Percentiles rank a stretch among this genome's conserved stretches.
These are phyloP conservation scores for Syngnathus typhle DNA, from an alignment of 2,113 vertebrate species.

Conservation along the genomic window DNA sequence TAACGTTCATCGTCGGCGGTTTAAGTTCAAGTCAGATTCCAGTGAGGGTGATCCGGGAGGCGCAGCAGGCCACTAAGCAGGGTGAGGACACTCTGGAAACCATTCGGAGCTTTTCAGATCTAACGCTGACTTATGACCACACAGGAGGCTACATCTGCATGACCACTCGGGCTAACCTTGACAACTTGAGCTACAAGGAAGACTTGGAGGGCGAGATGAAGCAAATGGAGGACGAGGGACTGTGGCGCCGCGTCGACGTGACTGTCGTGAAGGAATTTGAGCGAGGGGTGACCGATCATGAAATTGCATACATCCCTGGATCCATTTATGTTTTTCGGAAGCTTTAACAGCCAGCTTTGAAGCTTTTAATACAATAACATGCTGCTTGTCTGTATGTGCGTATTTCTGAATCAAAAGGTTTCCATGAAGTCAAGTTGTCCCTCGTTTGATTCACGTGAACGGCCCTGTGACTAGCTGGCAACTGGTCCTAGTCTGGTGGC, in stretches of 20 bases:
- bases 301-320: slow-evolving; percentile 77
- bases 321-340: slow-evolving; percentile 78
- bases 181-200: slow-evolving; percentile 74
- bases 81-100: slow-evolving; percentile 62
- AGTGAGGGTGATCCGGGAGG: slow-evolving; percentile 62
- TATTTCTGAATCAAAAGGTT: neutral
- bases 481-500: no score
- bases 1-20: slow-evolving; percentile 77
- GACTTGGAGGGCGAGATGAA: slow-evolving; percentile 66
- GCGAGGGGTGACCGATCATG: slow-evolving; percentile 66
- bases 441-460: neutral
- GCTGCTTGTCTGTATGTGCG: neutral
- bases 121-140: slow-evolving; percentile 18
- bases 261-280: slow-evolving; percentile 77
- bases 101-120: no score
- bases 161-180: slow-evolving; percentile 77
- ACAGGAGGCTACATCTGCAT: slow-evolving; percentile 84
- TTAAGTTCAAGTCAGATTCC: slow-evolving; percentile 78
- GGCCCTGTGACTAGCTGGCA: no score
- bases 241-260: slow-evolving; percentile 68
- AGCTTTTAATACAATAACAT: neutral
- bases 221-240: slow-evolving; percentile 66
- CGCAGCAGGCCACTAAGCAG: slow-evolving; percentile 75
- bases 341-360: slow-evolving; percentile 1
- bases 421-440: neutral